Percentiles rank a stretch among this genome's conserved stretches.
Conservation (phyloP, 2,113 vertebrate species). For the Callaeas wilsoni region DNA sequence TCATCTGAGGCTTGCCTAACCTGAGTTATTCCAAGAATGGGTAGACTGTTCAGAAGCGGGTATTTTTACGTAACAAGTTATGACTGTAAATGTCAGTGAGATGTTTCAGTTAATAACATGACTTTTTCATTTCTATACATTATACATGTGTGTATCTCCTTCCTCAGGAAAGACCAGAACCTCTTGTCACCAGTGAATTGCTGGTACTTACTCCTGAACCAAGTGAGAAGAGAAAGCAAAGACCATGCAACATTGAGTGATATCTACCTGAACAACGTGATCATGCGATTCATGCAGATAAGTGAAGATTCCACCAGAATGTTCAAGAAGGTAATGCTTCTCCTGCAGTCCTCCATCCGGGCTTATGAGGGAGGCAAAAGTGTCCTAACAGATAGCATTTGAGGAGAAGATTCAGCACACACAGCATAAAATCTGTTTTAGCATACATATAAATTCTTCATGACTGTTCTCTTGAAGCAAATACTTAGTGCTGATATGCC, state of each 20-base stretch:
- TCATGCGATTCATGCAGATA: constrained; percentile 99
- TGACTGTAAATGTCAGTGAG: neutral
- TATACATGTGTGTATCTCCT: neutral
- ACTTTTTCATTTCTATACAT: neutral
- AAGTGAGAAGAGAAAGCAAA: constrained; percentile 96
- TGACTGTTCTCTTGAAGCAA: neutral
- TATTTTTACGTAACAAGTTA: neutral
- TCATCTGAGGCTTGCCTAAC: neutral
- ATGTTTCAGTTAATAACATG: neutral
- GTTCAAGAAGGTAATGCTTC: constrained; percentile 89
- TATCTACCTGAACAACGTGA: constrained; percentile 98
- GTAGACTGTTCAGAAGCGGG: neutral
- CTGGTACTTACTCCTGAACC: constrained; percentile 98
- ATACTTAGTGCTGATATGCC: neutral
- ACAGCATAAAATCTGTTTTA: constrained; percentile 15
- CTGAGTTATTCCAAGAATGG: neutral
- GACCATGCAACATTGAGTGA: constrained; percentile 95
- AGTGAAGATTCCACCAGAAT: constrained; percentile 97
- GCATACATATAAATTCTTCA: constrained; percentile 37
- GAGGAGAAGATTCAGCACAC: constrained; percentile 15
- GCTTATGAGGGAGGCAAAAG: neutral
- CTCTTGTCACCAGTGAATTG: constrained; percentile 96
- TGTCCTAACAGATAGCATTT: neutral
- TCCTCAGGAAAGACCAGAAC: constrained; percentile 93
- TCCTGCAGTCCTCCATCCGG: neutral